A percentile compares a stretch with the other conserved stretches of the same genome.
Conservation (phyloP, 2,888 invertebrate species). For the Drosophila anomelani region DNA sequence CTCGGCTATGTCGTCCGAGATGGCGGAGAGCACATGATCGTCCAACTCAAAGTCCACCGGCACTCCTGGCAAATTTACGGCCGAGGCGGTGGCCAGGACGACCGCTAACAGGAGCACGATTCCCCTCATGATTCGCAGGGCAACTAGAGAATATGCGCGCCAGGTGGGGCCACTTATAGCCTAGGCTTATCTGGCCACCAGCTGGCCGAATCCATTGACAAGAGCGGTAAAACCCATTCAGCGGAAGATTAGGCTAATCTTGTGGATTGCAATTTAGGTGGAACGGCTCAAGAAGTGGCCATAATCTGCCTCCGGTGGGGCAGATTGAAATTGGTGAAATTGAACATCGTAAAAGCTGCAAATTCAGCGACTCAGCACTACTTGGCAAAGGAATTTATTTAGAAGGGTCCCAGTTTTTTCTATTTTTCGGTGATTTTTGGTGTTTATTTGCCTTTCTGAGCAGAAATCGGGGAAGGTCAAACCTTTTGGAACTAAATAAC, state of each 20-base stretch:
- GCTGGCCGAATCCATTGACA: constrained; percentile 33
- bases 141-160: constrained; percentile 14
- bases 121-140: constrained; percentile 53
- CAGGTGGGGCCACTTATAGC: constrained; percentile 57
- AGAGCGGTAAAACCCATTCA: constrained; percentile 10
- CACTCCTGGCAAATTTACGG: constrained; percentile 68
- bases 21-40: constrained; percentile 70
- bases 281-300: constrained; percentile 3
- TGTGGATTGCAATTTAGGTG: constrained; percentile 10
- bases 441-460: neutral
- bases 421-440: neutral
- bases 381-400: neutral
- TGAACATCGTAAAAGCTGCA: constrained; percentile 10
- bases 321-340: constrained; percentile 20
- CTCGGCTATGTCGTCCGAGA: constrained; percentile 70
- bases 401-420: neutral
- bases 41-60: constrained; percentile 64
- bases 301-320: constrained; percentile 42
- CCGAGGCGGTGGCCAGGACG: constrained; percentile 52
- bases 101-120: constrained; percentile 43
- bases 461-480: neutral
- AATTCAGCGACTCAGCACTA: constrained; percentile 1
- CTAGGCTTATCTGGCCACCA: constrained; percentile 37
- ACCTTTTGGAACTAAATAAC: neutral
- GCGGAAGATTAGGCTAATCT: constrained; percentile 31